A percentile compares a stretch with the other conserved stretches of the same genome.
These are phyloP conservation scores for Leucophenga montana DNA, from an alignment of 2,888 invertebrate genomes.

Conservation along the genomic window DNA sequence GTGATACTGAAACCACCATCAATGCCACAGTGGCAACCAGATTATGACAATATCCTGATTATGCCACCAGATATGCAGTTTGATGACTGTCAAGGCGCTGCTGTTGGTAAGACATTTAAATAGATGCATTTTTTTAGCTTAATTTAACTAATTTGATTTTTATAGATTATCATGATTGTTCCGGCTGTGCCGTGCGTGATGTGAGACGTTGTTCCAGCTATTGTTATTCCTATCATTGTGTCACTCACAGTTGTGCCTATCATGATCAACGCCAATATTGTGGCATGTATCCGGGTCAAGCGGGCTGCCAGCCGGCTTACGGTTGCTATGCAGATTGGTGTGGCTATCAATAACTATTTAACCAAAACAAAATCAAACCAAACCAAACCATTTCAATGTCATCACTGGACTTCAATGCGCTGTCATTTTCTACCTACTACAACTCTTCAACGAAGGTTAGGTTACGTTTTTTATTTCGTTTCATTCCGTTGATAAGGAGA, in stretches of 20 bases:
- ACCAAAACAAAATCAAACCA: too few species aligned
- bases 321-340: slow-evolving; percentile 52
- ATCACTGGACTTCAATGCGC: too few species aligned
- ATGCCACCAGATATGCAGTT: slow-evolving; percentile 53
- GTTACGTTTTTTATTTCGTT: too few species aligned
- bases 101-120: too few species aligned
- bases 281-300: slow-evolving; percentile 36
- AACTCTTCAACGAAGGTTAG: too few species aligned
- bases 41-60: slow-evolving; percentile 34
- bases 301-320: slow-evolving; percentile 54
- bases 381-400: too few species aligned
- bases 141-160: slow-evolving; percentile 43
- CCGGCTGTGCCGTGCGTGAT: slow-evolving; percentile 51
- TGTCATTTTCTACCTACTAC: too few species aligned
- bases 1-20: slow-evolving; percentile 52
- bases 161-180: slow-evolving; percentile 58
- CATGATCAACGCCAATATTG: slow-evolving; percentile 60
- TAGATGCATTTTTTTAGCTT: too few species aligned
- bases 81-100: slow-evolving; percentile 34
- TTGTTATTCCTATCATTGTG: slow-evolving; percentile 56
- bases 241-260: slow-evolving; percentile 49
- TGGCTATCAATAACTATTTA: not conserved
- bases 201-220: slow-evolving; percentile 52
- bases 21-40: slow-evolving; percentile 38
- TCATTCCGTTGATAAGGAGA: not conserved